Percentiles rank a stretch among this genome's conserved stretches.
phyloP scores from a whole-genome alignment of 2,113 vertebrate genomes.

The Anarrhichthys ocellatus region DNA sequence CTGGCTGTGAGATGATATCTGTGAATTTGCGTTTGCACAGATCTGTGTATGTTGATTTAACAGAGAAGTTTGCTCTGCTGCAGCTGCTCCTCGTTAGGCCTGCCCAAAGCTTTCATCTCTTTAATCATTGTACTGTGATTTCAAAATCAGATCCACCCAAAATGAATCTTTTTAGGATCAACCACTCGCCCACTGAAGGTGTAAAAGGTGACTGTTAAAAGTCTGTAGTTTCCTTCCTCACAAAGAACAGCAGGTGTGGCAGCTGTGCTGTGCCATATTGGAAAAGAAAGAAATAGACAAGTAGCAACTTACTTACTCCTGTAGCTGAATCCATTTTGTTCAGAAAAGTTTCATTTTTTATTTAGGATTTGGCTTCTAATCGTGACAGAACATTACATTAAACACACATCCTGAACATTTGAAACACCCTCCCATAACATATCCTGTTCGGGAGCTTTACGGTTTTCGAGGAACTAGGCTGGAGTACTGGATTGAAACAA shows the following conservation, averaged over 20 bases:
- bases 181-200: neutral
- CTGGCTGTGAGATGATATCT: constrained; percentile 14
- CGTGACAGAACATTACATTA: neutral
- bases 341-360: neutral
- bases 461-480: neutral
- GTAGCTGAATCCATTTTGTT: too few species aligned
- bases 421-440: neutral
- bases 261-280: neutral
- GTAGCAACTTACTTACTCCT: neutral
- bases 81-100: constrained; percentile 18
- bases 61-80: neutral
- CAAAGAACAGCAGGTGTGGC: neutral
- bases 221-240: neutral
- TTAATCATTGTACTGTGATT: neutral
- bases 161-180: neutral
- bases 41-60: constrained; percentile 13
- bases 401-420: neutral
- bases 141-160: neutral
- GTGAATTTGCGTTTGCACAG: constrained; percentile 20
- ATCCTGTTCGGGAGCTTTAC: neutral
- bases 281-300: neutral
- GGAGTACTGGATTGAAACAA: neutral
- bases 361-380: neutral
- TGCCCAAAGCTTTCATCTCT: neutral
- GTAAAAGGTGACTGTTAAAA: neutral